Percentiles rank a stretch among this genome's conserved stretches.
Conservation (phyloP, 2,888 invertebrate genomes). For the Micoletzkya japonica region DNA sequence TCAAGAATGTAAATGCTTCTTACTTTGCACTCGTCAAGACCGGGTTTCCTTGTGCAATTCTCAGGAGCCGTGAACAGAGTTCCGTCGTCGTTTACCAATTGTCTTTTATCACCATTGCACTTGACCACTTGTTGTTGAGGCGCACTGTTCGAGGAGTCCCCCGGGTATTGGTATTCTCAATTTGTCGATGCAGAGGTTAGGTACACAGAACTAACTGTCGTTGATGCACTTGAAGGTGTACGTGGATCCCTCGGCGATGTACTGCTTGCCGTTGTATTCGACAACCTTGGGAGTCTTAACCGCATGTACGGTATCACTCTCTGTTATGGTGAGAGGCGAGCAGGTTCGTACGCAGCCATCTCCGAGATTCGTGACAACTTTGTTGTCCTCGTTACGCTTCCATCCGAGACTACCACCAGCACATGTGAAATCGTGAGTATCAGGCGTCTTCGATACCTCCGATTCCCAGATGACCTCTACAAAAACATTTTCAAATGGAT, state of each 20-base stretch:
- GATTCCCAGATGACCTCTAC: constrained; percentile 16
- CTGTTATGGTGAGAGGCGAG: constrained; percentile 1
- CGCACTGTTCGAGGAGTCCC: neutral
- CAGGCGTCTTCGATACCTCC: constrained; percentile 7
- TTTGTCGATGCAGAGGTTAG: neutral
- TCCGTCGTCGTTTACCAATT: constrained; percentile 4
- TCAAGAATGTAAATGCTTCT: neutral
- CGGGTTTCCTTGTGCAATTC: constrained; percentile 8
- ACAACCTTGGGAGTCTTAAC: constrained; percentile 8
- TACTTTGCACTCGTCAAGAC: constrained; percentile 17
- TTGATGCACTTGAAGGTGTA: constrained; percentile 7
- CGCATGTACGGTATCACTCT: neutral
- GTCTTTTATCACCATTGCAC: constrained; percentile 11
- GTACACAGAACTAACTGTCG: constrained; percentile 6
- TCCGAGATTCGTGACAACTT: constrained; percentile 1
- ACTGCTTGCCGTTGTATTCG: constrained; percentile 14
- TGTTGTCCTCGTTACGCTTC: constrained; percentile 18
- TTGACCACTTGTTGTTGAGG: neutral
- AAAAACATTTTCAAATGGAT: neutral
- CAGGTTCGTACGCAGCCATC: constrained; percentile 24
- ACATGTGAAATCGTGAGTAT: constrained; percentile 14
- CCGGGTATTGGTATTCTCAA: constrained; percentile 12
- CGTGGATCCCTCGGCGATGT: neutral
- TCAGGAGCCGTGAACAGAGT: neutral
- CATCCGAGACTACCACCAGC: constrained; percentile 8